A percentile compares a stretch with the other conserved stretches of the same genome.
Conservation (phyloP, 2,888 invertebrate genomes). For the Oscheius sp. region DNA sequence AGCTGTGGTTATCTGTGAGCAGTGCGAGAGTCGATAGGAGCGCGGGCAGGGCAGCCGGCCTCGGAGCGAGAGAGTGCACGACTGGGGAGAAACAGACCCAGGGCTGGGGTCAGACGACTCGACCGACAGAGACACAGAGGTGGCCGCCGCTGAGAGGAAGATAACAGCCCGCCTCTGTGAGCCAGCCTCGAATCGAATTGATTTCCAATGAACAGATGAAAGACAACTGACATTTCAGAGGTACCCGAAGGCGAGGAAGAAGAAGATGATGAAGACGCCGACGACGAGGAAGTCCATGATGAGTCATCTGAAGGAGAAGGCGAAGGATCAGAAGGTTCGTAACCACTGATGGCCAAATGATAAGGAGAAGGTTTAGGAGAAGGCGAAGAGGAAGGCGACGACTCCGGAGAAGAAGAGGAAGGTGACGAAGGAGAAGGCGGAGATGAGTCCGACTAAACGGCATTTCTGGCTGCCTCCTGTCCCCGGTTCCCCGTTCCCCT, state of each 20-base stretch:
- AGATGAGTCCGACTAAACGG: conserved; percentile 50
- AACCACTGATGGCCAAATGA: neutral
- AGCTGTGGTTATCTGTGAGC: conserved; percentile 17
- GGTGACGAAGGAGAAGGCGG: conserved; percentile 47
- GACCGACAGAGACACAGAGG: conserved; percentile 33
- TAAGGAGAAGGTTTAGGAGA: conserved; percentile 36
- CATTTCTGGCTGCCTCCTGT: neutral
- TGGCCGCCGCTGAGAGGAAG: neutral
- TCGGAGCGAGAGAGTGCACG: conserved; percentile 37
- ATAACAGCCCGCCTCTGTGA: conserved; percentile 27
- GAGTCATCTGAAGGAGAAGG: conserved; percentile 53
- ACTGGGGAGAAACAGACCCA: conserved; percentile 36
- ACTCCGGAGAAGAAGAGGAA: conserved; percentile 52
- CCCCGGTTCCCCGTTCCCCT: conserved; percentile 27
- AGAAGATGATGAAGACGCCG: conserved; percentile 54
- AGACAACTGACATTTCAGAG: conserved; percentile 29
- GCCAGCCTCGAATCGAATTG: conserved; percentile 25
- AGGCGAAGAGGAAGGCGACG: conserved; percentile 49
- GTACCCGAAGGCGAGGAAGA: conserved; percentile 50
- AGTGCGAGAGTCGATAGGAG: conserved; percentile 39
- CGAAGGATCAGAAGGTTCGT: conserved; percentile 48
- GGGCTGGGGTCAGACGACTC: conserved; percentile 19
- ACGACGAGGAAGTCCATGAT: conserved; percentile 61
- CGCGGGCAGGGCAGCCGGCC: conserved; percentile 35
- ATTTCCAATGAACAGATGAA: conserved; percentile 20